Percentiles rank a stretch among this genome's conserved stretches.
These are phyloP conservation scores for Ictalurus furcatus DNA, from an alignment of 2,113 vertebrate species.

Conservation along the genomic window DNA sequence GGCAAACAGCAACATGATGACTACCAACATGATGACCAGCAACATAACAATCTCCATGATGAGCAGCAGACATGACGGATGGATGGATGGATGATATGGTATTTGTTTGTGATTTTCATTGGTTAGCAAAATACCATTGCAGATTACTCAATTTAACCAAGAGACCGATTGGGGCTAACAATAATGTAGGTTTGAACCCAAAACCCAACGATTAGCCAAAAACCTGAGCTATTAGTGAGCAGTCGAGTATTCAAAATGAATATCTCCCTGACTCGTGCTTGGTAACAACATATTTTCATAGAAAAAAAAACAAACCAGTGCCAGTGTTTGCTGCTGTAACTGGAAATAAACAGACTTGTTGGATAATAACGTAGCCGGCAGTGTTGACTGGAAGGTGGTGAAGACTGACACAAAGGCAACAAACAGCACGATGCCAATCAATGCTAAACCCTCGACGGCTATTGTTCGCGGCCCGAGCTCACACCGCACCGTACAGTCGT, in stretches of 20 bases:
- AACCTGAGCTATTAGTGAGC: background rate
- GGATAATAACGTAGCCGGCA: conserved; percentile 13
- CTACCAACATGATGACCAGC: no score
- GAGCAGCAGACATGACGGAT: no score
- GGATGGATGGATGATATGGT: no score
- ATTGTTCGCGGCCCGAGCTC: conserved; percentile 43
- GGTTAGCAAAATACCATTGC: background rate
- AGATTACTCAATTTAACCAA: background rate
- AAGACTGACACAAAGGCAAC: conserved; percentile 38
- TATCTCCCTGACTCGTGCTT: background rate
- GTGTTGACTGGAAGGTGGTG: conserved; percentile 38
- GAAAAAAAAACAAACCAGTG: no score
- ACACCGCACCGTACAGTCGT: conserved; percentile 28
- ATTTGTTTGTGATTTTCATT: background rate
- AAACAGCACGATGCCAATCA: conserved; percentile 43
- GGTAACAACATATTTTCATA: background rate
- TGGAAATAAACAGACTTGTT: conserved; percentile 29
- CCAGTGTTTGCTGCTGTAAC: background rate
- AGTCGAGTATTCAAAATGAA: background rate
- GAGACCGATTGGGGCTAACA: background rate
- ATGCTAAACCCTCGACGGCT: conserved; percentile 23
- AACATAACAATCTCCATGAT: no score
- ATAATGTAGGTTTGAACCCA: background rate
- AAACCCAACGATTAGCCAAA: background rate
- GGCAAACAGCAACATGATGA: no score